Percentiles rank a stretch among this genome's conserved stretches.
phyloP scores from a whole-genome alignment of 2,113 vertebrate species.

The Dipodomys merriami region DNA sequence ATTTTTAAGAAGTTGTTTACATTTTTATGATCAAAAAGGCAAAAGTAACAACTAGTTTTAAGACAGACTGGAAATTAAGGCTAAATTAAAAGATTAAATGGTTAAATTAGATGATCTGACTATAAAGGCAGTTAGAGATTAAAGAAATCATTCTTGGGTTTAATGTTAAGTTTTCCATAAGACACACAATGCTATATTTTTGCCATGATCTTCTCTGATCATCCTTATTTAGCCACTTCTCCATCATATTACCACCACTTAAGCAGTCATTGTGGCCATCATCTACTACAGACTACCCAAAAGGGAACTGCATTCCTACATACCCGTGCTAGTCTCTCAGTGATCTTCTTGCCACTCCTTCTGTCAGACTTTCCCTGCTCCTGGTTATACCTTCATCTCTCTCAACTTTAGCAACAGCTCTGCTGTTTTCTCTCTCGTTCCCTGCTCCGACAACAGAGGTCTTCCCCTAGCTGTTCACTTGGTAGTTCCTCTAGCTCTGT shows the following conservation, averaged over 20 bases:
- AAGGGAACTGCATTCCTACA: no score
- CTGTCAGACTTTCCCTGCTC: no score
- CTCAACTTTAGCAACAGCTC: background rate
- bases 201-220: background rate
- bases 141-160: constrained; percentile 22
- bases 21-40: background rate
- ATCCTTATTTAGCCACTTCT: background rate
- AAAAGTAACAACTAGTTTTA: constrained; percentile 1
- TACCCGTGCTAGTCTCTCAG: background rate
- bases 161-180: background rate
- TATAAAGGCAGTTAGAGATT: background rate
- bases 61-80: background rate
- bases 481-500: background rate
- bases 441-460: background rate
- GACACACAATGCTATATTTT: background rate
- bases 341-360: background rate
- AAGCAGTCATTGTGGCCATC: background rate
- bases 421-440: background rate
- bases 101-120: background rate
- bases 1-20: background rate
- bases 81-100: background rate
- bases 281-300: background rate
- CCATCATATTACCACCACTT: background rate
- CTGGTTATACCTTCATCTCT: background rate
- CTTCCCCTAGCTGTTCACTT: background rate